Conservation (phyloP, 1,140 invertebrate genomes). For the Lepidostoma basale region DNA sequence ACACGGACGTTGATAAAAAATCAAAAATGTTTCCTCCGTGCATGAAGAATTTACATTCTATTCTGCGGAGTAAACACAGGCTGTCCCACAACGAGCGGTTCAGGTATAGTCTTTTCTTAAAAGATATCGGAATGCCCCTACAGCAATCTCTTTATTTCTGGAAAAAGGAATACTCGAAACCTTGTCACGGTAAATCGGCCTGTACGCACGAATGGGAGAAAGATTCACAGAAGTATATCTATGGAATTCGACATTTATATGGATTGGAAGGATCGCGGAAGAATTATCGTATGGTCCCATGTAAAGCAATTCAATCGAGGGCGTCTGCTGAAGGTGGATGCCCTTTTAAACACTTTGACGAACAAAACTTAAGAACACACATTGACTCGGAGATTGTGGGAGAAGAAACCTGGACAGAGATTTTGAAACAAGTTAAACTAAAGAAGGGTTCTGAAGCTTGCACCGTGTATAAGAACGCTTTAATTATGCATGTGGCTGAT, state of each 20-base stretch:
- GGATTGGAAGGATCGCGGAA: conserved; percentile 71
- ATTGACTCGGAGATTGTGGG: conserved; percentile 46
- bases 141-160: conserved; percentile 70
- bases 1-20: conserved; percentile 60
- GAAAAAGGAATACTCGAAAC: conserved; percentile 69
- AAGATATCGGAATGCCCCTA: conserved; percentile 71
- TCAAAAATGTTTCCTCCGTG: conserved; percentile 73
- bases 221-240: conserved; percentile 68
- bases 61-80: conserved; percentile 69
- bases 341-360: conserved; percentile 66
- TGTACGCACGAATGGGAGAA: conserved; percentile 70
- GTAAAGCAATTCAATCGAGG: conserved; percentile 60
- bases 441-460: conserved; percentile 32
- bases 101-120: conserved; percentile 72
- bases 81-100: conserved; percentile 75
- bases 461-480: conserved; percentile 31
- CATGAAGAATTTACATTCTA: conserved; percentile 74
- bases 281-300: conserved; percentile 65
- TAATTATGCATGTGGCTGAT: conserved; percentile 6
- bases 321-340: conserved; percentile 65
- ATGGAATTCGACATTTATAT: conserved; percentile 75
- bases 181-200: conserved; percentile 54
- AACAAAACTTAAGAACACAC: conserved; percentile 54
- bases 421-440: conserved; percentile 23
- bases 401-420: conserved; percentile 21